Conservation (phyloP, 1,140 invertebrate genomes). For the Zeugodacus cucurbitae region DNA sequence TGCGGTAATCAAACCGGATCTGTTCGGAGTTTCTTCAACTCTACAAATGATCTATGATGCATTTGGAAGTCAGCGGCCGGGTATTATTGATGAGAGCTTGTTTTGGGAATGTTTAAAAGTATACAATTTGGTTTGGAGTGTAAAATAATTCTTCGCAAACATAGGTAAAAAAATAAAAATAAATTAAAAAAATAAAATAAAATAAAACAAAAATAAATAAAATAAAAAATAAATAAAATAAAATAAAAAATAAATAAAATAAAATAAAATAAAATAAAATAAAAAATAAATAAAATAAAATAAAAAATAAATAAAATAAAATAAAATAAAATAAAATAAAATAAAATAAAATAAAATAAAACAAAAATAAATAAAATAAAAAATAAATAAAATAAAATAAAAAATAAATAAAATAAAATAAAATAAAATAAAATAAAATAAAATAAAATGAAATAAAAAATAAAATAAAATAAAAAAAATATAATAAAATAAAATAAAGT, state of each 20-base stretch:
- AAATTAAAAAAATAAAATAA: background rate
- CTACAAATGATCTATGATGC: background rate
- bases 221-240: background rate
- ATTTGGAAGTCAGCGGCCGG: background rate
- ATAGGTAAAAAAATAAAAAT: background rate
- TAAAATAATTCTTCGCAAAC: background rate
- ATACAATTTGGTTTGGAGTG: background rate
- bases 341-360: background rate
- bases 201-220: background rate
- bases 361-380: background rate
- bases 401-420: too few relatives aligned
- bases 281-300: background rate
- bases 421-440: background rate
- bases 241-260: background rate
- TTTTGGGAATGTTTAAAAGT: background rate
- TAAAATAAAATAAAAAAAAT: background rate
- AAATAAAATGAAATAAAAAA: background rate
- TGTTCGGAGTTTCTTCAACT: constrained; percentile 3
- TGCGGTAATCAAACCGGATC: background rate
- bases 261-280: background rate
- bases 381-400: too few relatives aligned
- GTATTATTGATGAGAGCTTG: background rate
- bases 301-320: background rate
- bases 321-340: background rate
- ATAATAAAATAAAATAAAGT: background rate